phyloP scores from a whole-genome alignment of 2,797 vertebrate genomes.

The Aeoliscus strigatus region DNA sequence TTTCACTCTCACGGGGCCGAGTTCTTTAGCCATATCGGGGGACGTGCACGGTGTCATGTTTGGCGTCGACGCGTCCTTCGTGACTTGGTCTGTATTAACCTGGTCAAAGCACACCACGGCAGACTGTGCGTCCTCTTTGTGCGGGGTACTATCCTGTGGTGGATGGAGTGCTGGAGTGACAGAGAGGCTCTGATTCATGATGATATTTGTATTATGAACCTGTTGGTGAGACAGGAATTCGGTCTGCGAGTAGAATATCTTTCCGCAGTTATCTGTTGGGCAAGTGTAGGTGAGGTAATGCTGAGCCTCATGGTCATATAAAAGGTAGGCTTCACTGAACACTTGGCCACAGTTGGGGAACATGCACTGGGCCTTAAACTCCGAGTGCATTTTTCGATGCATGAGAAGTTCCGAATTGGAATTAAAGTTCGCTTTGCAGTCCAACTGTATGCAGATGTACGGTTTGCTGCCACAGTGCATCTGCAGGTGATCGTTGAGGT shows the following conservation, averaged over 20 bases:
- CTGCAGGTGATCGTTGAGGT: constrained; percentile 97
- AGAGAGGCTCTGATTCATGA: constrained; percentile 58
- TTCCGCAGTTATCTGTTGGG: constrained; percentile 86
- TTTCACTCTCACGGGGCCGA: constrained; percentile 58
- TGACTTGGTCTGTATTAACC: constrained; percentile 28
- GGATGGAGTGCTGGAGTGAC: constrained; percentile 36
- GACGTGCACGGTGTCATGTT: constrained; percentile 43
- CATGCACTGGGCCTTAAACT: constrained; percentile 96
- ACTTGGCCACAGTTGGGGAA: constrained; percentile 95
- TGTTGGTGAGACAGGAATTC: constrained; percentile 87
- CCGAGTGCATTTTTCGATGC: constrained; percentile 89
- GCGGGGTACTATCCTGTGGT: constrained; percentile 19
- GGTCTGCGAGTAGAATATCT: constrained; percentile 88
- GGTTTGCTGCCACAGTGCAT: constrained; percentile 97
- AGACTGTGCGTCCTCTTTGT: constrained; percentile 23
- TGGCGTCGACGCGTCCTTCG: constrained; percentile 40
- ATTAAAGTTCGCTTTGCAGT: constrained; percentile 94
- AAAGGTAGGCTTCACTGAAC: constrained; percentile 93
- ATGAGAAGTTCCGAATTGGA: constrained; percentile 92
- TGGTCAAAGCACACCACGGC: constrained; percentile 36
- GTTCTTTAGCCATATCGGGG: constrained; percentile 43
- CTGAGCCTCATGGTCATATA: constrained; percentile 98
- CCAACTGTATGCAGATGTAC: constrained; percentile 98
- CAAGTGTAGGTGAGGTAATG: constrained; percentile 98
- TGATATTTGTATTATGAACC: constrained; percentile 73